Evolutionary conservation across 2,888 invertebrate species (phyloP).

Genomic region (Pediacus dermestoides): DNA sequence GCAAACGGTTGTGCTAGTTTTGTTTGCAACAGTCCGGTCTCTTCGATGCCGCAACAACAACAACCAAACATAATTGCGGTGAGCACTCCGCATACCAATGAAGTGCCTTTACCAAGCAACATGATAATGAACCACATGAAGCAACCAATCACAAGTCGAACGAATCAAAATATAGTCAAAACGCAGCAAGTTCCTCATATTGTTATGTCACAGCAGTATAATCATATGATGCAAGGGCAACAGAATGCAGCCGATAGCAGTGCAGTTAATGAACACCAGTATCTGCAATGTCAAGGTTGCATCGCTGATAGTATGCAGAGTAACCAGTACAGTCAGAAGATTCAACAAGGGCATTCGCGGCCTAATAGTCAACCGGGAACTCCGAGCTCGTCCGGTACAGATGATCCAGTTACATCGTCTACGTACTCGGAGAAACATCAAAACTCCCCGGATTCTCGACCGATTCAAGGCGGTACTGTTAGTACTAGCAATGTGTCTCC

Average conservation of each 20-base stretch:
- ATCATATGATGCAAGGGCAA: constrained; percentile 30
- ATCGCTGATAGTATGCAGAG: constrained; percentile 52
- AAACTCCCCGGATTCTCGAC: constrained; percentile 61
- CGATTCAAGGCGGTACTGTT: constrained; percentile 80
- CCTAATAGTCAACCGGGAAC: constrained; percentile 53
- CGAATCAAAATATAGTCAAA: constrained; percentile 36
- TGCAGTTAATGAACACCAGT: constrained; percentile 28
- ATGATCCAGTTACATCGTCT: constrained; percentile 68
- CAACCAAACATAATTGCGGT: constrained; percentile 31
- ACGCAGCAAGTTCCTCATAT: constrained; percentile 30
- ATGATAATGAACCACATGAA: constrained; percentile 39
- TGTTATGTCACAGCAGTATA: constrained; percentile 19
- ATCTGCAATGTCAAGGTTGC: constrained; percentile 57
- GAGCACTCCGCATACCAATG: constrained; percentile 40
- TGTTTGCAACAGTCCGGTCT: constrained; percentile 42
- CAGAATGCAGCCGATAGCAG: constrained; percentile 41
- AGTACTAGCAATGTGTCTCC: constrained; percentile 80
- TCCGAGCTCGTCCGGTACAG: constrained; percentile 58
- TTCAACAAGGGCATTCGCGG: constrained; percentile 41
- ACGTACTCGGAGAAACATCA: constrained; percentile 60
- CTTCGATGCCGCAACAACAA: constrained; percentile 29
- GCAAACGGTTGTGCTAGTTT: constrained; percentile 41
- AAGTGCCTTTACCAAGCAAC: constrained; percentile 50
- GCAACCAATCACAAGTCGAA: constrained; percentile 30
- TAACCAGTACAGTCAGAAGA: constrained; percentile 17